A percentile compares a stretch with the other conserved stretches of the same genome.
phyloP scores from a whole-genome alignment of 1,140 invertebrate species.

The Himalopsyche phryganea region DNA sequence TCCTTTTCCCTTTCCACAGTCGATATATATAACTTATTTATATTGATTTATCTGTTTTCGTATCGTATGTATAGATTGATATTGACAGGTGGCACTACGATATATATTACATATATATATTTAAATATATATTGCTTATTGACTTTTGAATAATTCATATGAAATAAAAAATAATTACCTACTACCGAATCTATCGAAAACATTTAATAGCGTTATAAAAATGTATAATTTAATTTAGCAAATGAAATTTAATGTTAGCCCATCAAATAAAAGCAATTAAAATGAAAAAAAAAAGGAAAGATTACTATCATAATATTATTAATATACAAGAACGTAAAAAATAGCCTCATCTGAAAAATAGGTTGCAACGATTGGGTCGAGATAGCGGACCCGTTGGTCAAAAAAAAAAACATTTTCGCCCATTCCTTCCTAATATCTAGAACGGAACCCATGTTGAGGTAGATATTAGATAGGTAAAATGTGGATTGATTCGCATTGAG shows the following conservation, averaged over 20 bases:
- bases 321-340: neutral
- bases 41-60: no score
- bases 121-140: neutral
- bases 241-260: no score
- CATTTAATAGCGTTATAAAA: no score
- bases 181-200: neutral
- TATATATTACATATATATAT: no score
- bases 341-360: neutral
- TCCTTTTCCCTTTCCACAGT: no score
- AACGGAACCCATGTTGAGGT: no score
- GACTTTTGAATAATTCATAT: neutral
- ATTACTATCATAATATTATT: neutral
- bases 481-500: no score
- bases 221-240: no score
- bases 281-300: neutral
- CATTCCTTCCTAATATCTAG: neutral
- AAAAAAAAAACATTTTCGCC: constrained; percentile 3
- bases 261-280: neutral
- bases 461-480: neutral
- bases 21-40: no score
- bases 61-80: no score
- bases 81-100: no score
- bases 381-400: neutral
- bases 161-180: neutral
- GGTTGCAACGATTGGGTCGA: neutral